A percentile compares a stretch with the other conserved stretches of the same genome.
phyloP scores from a whole-genome alignment of 1,140 invertebrate species.

The Lepidostoma basale region DNA sequence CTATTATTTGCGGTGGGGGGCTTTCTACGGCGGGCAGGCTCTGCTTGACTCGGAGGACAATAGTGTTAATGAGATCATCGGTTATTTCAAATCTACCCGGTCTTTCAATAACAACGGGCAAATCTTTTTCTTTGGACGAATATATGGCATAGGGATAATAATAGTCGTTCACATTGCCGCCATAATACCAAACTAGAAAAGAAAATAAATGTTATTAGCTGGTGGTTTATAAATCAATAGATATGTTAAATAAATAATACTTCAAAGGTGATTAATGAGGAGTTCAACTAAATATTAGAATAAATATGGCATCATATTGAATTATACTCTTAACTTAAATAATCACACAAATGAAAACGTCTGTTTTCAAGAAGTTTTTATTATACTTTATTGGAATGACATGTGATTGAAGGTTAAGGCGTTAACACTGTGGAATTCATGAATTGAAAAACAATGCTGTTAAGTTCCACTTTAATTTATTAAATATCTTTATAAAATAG shows the following conservation, averaged over 20 bases:
- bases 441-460: no score
- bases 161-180: not conserved
- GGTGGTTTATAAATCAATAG: not conserved
- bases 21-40: slow-evolving; percentile 39
- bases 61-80: slow-evolving; percentile 51
- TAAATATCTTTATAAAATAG: no score
- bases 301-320: not conserved
- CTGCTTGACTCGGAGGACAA: slow-evolving; percentile 49
- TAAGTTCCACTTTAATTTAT: no score
- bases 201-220: not conserved
- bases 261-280: not conserved
- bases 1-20: slow-evolving; percentile 48
- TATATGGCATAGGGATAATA: not conserved
- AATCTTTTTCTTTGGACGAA: not conserved
- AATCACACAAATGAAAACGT: not conserved
- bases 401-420: no score
- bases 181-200: slow-evolving; percentile 19
- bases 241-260: not conserved
- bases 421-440: no score
- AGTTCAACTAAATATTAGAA: no score
- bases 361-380: no score
- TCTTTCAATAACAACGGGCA: slow-evolving; percentile 16
- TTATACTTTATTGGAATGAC: no score
- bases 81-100: slow-evolving; percentile 46
- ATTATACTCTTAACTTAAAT: not conserved